phyloP scores from a whole-genome alignment of 2,113 vertebrate genomes.

The Chinchilla lanigera region DNA sequence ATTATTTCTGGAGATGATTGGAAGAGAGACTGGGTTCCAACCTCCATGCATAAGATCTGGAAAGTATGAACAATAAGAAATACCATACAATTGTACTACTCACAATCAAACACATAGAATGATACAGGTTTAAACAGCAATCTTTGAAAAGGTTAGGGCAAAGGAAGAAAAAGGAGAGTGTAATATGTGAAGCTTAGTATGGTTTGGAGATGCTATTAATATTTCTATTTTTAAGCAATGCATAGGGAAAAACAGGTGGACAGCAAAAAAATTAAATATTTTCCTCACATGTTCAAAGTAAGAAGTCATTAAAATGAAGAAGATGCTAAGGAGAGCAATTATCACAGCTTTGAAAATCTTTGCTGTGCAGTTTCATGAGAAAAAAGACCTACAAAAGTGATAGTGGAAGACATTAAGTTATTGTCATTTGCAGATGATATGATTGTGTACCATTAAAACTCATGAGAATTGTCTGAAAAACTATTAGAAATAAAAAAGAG shows the following conservation, averaged over 20 bases:
- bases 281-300: background rate
- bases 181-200: background rate
- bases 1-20: background rate
- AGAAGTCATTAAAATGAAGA: background rate
- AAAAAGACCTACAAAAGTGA: background rate
- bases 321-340: background rate
- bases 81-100: no score
- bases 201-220: background rate
- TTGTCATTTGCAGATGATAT: constrained; percentile 61
- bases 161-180: background rate
- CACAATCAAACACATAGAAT: background rate
- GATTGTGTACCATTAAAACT: constrained; percentile 26
- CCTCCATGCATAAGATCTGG: background rate
- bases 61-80: background rate
- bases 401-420: background rate
- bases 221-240: background rate
- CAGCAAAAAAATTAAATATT: background rate
- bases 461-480: constrained; percentile 48
- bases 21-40: background rate
- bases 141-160: background rate
- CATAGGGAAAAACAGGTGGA: background rate
- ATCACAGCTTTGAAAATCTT: background rate
- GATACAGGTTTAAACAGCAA: background rate
- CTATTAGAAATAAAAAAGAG: constrained; percentile 52
- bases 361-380: background rate